Conservation (phyloP, 53 echinoderm and acorn worm species). For the Antedon mediterranea region DNA sequence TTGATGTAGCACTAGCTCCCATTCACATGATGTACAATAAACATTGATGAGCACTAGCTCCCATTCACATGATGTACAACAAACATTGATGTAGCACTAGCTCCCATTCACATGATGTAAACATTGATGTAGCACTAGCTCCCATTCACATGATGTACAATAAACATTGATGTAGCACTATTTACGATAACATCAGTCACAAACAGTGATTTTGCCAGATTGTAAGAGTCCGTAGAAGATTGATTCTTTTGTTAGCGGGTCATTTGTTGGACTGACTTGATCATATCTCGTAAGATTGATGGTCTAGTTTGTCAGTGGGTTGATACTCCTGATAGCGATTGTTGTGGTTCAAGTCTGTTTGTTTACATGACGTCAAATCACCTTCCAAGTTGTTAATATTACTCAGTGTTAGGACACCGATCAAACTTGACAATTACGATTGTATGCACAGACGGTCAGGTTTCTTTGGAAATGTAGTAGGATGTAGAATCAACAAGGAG, state of each 20-base stretch:
- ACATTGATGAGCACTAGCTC: not conserved
- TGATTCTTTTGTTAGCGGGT: not conserved
- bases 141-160: not conserved
- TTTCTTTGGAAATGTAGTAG: not conserved
- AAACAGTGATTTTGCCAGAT: not conserved
- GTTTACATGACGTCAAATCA: not conserved
- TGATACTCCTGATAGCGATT: not conserved
- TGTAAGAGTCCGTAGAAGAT: not conserved
- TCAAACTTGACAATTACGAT: not conserved
- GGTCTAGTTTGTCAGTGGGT: not conserved
- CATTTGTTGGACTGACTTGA: not conserved
- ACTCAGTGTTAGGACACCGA: not conserved
- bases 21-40: too few species aligned
- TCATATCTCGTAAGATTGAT: not conserved
- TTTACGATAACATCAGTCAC: not conserved
- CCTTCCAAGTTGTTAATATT: not conserved
- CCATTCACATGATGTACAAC: too few species aligned
- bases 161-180: not conserved
- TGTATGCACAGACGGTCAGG: not conserved
- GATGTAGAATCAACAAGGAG: not conserved
- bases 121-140: not conserved
- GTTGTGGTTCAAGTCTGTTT: not conserved
- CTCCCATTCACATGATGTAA: too few species aligned
- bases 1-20: too few species aligned
- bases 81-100: too few species aligned